Evolutionary conservation across 2,888 invertebrate species (phyloP).

Genomic region (Atrina japonica): DNA sequence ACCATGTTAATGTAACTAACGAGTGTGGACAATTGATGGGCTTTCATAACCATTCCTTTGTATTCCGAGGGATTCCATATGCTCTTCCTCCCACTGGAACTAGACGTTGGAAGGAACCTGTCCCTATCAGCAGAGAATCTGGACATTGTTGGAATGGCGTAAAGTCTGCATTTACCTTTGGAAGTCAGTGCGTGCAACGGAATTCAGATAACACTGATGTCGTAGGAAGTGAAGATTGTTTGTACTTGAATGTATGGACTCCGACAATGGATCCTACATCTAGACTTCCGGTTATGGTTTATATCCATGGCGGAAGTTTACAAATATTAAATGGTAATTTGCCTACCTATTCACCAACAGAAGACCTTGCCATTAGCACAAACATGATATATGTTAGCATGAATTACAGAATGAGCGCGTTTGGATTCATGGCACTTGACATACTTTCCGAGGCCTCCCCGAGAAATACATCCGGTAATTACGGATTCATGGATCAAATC

Average conservation of each 20-base stretch:
- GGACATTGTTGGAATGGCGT: neutral
- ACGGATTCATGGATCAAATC: no score
- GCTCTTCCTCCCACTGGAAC: conserved; percentile 16
- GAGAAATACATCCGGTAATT: no score
- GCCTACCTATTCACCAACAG: conserved; percentile 84
- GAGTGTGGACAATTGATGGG: conserved; percentile 25
- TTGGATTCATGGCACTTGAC: conserved; percentile 91
- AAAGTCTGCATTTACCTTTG: conserved; percentile 25
- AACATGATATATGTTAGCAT: conserved; percentile 93
- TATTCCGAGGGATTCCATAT: conserved; percentile 34
- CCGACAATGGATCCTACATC: conserved; percentile 72
- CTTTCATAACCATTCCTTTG: conserved; percentile 1
- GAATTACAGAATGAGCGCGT: conserved; percentile 87
- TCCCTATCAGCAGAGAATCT: conserved; percentile 17
- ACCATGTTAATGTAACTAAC: neutral
- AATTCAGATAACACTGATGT: conserved; percentile 40
- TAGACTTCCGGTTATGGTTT: no score
- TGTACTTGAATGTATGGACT: no score
- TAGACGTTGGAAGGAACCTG: conserved; percentile 31
- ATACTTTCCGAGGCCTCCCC: no score
- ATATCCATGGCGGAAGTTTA: conserved; percentile 75
- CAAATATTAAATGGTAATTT: conserved; percentile 57
- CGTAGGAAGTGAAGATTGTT: conserved; percentile 56
- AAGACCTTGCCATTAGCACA: conserved; percentile 88
- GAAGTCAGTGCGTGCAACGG: conserved; percentile 33